Evolutionary conservation across 2,113 vertebrate species (phyloP).

Genomic region (Neodon shergylaensis): DNA sequence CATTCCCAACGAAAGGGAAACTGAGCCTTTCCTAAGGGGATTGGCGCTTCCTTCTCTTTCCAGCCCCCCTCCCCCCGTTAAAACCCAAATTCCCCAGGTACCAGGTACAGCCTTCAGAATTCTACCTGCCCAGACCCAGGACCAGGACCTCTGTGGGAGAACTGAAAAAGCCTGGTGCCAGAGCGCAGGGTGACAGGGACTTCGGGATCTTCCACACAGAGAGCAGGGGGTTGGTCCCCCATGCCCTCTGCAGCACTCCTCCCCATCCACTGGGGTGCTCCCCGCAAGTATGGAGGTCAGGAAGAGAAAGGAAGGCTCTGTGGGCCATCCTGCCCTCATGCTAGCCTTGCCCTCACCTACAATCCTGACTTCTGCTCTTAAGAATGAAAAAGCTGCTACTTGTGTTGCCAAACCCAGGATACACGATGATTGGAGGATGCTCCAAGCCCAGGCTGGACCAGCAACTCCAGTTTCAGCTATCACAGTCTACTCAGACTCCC

Average conservation of each 20-base stretch:
- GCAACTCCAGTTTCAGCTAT: not conserved
- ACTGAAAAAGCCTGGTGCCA: rapidly evolving
- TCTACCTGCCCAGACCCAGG: rapidly evolving
- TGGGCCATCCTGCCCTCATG: not conserved
- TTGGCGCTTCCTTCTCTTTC: not conserved
- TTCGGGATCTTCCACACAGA: not conserved
- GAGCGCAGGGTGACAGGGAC: not conserved
- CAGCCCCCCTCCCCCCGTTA: not conserved
- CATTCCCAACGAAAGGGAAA: not conserved
- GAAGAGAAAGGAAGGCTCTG: not conserved
- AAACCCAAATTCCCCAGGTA: not conserved
- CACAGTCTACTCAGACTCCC: not conserved
- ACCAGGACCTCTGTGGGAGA: not conserved
- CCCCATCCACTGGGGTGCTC: rapidly evolving
- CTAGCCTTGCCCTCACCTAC: not conserved
- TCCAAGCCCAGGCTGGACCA: not conserved
- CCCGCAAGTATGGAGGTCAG: rapidly evolving
- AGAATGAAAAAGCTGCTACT: not conserved
- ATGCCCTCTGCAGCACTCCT: too few species aligned
- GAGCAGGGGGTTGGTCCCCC: not conserved
- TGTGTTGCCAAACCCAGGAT: not conserved
- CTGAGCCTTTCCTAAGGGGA: not conserved
- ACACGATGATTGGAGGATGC: not conserved
- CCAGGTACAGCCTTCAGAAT: not conserved
- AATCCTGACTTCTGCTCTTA: not conserved